Evolutionary conservation across 2,888 invertebrate genomes (phyloP), one percentile per base, ranked within the genome.

Genomic region (Rhagonycha fulva): DNA sequence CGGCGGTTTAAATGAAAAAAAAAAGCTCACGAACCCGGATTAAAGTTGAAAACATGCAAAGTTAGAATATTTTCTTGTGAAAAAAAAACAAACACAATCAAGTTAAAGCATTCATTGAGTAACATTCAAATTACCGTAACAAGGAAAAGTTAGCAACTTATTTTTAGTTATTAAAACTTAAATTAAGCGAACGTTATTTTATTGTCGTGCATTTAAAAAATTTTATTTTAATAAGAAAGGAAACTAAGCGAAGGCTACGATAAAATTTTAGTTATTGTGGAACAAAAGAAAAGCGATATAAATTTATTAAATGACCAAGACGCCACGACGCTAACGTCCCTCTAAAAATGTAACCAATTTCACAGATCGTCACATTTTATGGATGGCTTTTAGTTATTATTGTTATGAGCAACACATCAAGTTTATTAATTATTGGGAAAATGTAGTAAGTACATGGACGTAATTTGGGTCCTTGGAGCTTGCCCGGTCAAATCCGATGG

Each of bases 51-150:
- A 66, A 66, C 14, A 26, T 24, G 63, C 23, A 66, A 66, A 66
- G 63, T 66, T 66, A 66, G n/a, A 47, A 47, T 47, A 66, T 66
- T 66, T 66, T 66, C 63, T 26, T 24, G 47, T 47, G n/a, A 47
- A 47, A 47, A 47, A 47, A 32, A 47, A 47, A 47, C 47, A 47
- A 47, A 47, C 47, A 66, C 23, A 66, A 66, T 66, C 63, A 26
- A 66, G 24, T 66, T 24, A 82, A 82, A 82, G 81, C 73, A 84
- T 84, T 84, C 82, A 82, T 81, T 81, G 82, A 81, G 80, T 82
- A 83, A 83, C 83, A 82, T 83, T 83, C 82, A 83, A 84, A 84
- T 83, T 82, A 82, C 82, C 83, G 83, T 81, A 82, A 84, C 82
- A 81, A 79, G 79, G 76, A 78, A 81, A 82, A 78, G 81, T 72